These are phyloP conservation scores for Phalloptychus januarius DNA, from an alignment of 2,797 vertebrate genomes.

Conservation along the genomic window DNA sequence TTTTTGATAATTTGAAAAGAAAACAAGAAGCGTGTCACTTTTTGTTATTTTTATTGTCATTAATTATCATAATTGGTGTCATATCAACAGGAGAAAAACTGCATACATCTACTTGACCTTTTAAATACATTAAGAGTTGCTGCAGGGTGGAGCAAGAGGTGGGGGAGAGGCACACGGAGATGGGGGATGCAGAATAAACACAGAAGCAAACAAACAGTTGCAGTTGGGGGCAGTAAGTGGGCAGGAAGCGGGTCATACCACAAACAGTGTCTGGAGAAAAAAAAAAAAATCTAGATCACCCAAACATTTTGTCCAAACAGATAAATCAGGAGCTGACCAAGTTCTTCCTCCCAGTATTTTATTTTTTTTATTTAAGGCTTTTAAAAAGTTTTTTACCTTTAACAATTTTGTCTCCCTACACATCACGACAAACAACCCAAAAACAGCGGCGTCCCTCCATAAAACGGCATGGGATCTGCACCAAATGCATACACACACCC, in stretches of 20 bases:
- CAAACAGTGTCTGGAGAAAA: constrained; percentile 67
- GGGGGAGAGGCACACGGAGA: constrained; percentile 59
- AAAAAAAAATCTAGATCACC: constrained; percentile 68
- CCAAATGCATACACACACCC: constrained; percentile 55
- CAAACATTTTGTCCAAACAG: constrained; percentile 75
- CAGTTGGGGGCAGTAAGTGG: constrained; percentile 69
- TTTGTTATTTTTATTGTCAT: constrained; percentile 82
- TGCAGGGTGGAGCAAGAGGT: constrained; percentile 64
- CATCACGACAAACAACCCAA: constrained; percentile 75
- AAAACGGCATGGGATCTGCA: constrained; percentile 69
- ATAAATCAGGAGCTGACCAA: constrained; percentile 57
- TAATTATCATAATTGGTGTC: constrained; percentile 80
- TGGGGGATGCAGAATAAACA: constrained; percentile 82
- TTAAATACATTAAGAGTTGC: constrained; percentile 87
- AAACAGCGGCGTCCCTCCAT: constrained; percentile 55
- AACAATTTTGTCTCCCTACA: constrained; percentile 51
- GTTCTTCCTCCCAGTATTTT: constrained; percentile 35
- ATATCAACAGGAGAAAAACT: constrained; percentile 85
- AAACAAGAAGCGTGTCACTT: constrained; percentile 28
- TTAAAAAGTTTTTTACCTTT: constrained; percentile 36
- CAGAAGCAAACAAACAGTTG: constrained; percentile 82
- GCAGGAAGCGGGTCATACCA: constrained; percentile 73
- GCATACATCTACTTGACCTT: constrained; percentile 86
- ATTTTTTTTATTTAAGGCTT: constrained; percentile 29
- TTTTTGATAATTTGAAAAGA: constrained; percentile 18